phyloP scores from a whole-genome alignment of 2,888 invertebrate species.

The Nephrotoma guestfalica region DNA sequence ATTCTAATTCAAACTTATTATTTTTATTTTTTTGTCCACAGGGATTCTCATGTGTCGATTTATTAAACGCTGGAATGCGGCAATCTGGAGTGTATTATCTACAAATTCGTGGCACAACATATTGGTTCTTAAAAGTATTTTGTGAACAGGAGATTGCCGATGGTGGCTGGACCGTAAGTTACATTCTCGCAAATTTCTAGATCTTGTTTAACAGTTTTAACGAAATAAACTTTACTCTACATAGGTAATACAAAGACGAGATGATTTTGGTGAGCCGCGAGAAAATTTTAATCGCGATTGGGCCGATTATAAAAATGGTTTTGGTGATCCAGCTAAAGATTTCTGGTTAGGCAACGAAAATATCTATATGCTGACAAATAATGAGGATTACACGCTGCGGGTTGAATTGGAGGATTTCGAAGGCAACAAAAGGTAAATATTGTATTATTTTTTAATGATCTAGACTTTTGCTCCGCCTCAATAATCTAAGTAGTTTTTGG shows the following conservation, averaged over 20 bases:
- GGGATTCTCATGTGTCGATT: constrained; percentile 80
- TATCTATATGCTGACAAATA: constrained; percentile 84
- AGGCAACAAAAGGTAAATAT: constrained; percentile 66
- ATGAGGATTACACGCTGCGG: constrained; percentile 74
- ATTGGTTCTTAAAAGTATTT: constrained; percentile 84
- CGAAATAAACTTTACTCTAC: constrained; percentile 12
- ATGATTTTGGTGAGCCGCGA: constrained; percentile 73
- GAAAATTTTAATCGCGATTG: constrained; percentile 87
- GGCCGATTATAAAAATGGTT: constrained; percentile 86
- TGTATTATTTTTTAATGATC: neutral
- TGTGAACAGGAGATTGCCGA: constrained; percentile 81
- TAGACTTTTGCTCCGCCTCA: neutral
- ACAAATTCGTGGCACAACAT: constrained; percentile 80
- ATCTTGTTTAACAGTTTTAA: neutral
- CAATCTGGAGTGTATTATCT: constrained; percentile 80
- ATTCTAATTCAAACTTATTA: neutral
- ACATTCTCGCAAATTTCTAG: neutral
- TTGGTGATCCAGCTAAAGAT: constrained; percentile 78
- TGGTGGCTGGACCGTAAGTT: constrained; percentile 84
- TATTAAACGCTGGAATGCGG: constrained; percentile 71
- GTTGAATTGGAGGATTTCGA: constrained; percentile 87
- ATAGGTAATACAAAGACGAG: constrained; percentile 78
- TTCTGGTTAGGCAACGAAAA: constrained; percentile 91
- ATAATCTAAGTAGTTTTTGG: neutral
- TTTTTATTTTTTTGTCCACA: constrained; percentile 31